Percentiles rank a stretch among this genome's conserved stretches.
Conservation (phyloP, 1,140 invertebrate species). For the Anthonomus grandis region DNA sequence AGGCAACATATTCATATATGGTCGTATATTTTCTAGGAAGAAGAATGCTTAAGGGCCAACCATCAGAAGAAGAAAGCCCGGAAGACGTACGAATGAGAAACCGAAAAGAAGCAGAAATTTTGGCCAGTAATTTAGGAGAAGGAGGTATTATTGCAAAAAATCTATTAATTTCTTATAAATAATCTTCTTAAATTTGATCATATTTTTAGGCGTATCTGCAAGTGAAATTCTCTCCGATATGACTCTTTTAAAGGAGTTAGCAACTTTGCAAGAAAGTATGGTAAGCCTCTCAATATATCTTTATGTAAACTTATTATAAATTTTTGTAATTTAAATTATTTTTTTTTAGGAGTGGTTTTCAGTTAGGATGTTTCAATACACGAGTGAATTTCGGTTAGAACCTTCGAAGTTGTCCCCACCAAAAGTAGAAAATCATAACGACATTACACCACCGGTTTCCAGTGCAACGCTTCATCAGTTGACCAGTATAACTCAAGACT, state of each 20-base stretch:
- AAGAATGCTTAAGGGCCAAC: conserved; percentile 51
- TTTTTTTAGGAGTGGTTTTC: conserved; percentile 64
- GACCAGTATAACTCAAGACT: conserved; percentile 69
- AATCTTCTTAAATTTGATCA: background rate
- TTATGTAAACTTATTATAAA: too few species aligned
- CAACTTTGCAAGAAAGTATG: conserved; percentile 89
- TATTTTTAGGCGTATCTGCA: conserved; percentile 22
- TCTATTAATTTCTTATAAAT: background rate
- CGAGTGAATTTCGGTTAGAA: conserved; percentile 52
- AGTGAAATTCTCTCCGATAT: conserved; percentile 50
- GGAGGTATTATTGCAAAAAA: conserved; percentile 77
- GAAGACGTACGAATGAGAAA: conserved; percentile 78
- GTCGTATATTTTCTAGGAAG: conserved; percentile 1
- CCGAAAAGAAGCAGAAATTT: conserved; percentile 85
- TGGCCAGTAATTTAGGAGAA: conserved; percentile 84
- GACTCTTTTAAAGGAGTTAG: conserved; percentile 74
- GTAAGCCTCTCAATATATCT: conserved; percentile 63
- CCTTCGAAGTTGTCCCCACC: conserved; percentile 43
- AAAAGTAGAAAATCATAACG: conserved; percentile 37
- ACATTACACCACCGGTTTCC: conserved; percentile 33
- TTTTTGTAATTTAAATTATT: conserved; percentile 47
- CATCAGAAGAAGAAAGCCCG: conserved; percentile 66
- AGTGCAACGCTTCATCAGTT: conserved; percentile 53
- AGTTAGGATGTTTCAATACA: conserved; percentile 53
- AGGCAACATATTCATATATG: background rate